These are phyloP conservation scores for Pygocentrus nattereri DNA, from an alignment of 2,797 vertebrate species.

Conservation along the genomic window DNA sequence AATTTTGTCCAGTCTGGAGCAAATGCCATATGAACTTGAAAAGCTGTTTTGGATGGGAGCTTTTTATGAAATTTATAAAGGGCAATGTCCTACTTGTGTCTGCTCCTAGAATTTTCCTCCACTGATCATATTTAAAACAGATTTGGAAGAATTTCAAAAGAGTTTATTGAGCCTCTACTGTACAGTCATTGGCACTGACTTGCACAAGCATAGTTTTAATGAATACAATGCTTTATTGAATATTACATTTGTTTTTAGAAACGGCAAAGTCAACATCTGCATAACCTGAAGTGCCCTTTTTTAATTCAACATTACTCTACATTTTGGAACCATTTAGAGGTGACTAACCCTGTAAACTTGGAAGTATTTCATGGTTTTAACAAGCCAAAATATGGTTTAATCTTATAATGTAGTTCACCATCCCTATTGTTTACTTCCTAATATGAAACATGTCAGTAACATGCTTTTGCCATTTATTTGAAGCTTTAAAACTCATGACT, in stretches of 20 bases:
- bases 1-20: slow-evolving; percentile 18
- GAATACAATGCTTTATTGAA: slow-evolving; percentile 18
- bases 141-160: slow-evolving; percentile 13
- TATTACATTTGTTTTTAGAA: slow-evolving; percentile 44
- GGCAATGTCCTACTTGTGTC: slow-evolving; percentile 6
- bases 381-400: slow-evolving; percentile 4
- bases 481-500: slow-evolving; percentile 18
- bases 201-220: neutral
- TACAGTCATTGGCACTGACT: neutral
- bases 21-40: slow-evolving; percentile 15
- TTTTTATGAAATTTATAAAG: slow-evolving; percentile 34
- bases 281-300: neutral
- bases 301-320: slow-evolving; percentile 9
- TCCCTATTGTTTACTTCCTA: slow-evolving; percentile 21
- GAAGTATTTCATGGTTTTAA: slow-evolving; percentile 27
- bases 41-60: slow-evolving; percentile 23
- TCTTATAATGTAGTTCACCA: slow-evolving; percentile 21
- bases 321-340: slow-evolving; percentile 30
- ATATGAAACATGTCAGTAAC: slow-evolving; percentile 15
- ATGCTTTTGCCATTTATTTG: neutral
- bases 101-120: slow-evolving; percentile 19
- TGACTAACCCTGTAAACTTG: slow-evolving; percentile 24
- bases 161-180: slow-evolving; percentile 23
- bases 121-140: slow-evolving; percentile 32
- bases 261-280: slow-evolving; percentile 31